Evolutionary conservation across 2,888 invertebrate species (phyloP).

Genomic region (Eristalinus aeneus): DNA sequence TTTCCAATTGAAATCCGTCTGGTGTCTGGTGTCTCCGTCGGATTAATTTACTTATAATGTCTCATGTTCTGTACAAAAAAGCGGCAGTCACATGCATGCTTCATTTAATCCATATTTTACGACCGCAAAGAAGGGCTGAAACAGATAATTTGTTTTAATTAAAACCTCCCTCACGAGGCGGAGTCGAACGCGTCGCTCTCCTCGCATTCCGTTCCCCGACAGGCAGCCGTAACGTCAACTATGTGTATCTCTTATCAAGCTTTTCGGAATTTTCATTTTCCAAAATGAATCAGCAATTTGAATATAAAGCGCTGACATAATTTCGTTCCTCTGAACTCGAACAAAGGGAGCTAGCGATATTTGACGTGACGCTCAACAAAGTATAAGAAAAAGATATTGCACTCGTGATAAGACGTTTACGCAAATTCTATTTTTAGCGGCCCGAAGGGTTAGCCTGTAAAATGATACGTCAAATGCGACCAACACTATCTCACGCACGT

Average conservation of each 20-base stretch:
- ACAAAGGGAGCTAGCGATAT: conserved; percentile 6
- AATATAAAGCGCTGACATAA: conserved; percentile 35
- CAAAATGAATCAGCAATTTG: conserved; percentile 44
- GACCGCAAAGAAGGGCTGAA: conserved; percentile 5
- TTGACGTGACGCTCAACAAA: conserved; percentile 20
- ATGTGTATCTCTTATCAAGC: conserved; percentile 13
- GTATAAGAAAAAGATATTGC: conserved; percentile 6
- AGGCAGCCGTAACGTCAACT: neutral
- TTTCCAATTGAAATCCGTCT: conserved; percentile 29
- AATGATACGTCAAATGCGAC: conserved; percentile 6
- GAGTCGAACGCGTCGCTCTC: neutral
- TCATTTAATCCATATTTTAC: neutral
- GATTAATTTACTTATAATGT: conserved; percentile 43
- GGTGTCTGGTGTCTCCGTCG: neutral
- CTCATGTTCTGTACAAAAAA: neutral
- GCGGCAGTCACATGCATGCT: neutral
- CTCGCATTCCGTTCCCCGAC: neutral
- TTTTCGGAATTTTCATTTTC: conserved; percentile 34
- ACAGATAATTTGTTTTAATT: conserved; percentile 33
- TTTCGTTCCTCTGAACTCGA: conserved; percentile 1
- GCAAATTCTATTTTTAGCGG: conserved; percentile 48
- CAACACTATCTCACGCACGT: neutral
- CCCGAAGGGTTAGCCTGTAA: conserved; percentile 27
- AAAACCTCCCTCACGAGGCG: neutral
- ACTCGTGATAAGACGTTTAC: conserved; percentile 51